Evolutionary conservation across 2,113 vertebrate species (phyloP).

Genomic region (Anguilla japonica): DNA sequence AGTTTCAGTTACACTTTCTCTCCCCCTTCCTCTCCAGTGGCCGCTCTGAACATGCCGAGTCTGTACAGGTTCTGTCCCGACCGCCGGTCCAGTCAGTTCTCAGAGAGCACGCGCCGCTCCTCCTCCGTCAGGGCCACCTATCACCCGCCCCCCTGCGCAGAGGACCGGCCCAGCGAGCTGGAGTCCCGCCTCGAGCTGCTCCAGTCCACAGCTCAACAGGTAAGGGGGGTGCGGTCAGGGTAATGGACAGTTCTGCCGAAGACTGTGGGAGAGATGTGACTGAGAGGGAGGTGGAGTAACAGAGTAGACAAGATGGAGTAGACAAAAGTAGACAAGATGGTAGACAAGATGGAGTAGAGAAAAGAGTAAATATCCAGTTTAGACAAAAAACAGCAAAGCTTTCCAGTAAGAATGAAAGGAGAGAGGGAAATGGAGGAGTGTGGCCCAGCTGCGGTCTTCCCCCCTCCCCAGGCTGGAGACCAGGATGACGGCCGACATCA

Average conservation of each 20-base stretch:
- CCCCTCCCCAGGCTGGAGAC: slow-evolving; percentile 80
- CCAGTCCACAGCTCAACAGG: slow-evolving; percentile 92
- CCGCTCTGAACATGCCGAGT: slow-evolving; percentile 70
- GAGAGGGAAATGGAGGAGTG: slow-evolving; percentile 84
- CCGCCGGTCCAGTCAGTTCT: slow-evolving; percentile 45
- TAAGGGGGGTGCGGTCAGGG: slow-evolving; percentile 43
- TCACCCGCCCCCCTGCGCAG: slow-evolving; percentile 55
- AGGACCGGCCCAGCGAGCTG: slow-evolving; percentile 72
- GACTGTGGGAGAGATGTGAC: background rate
- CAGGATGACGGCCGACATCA: slow-evolving; percentile 89
- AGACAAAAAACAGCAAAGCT: too few species aligned
- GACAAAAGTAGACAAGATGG: background rate
- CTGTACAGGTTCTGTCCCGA: slow-evolving; percentile 83
- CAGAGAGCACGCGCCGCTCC: slow-evolving; percentile 65
- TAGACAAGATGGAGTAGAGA: background rate
- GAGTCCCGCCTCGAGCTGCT: slow-evolving; percentile 84
- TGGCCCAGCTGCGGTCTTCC: background rate
- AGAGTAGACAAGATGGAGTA: background rate
- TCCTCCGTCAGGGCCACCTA: slow-evolving; percentile 64
- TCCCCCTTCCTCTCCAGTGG: slow-evolving; percentile 49
- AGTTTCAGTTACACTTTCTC: background rate
- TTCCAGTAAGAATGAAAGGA: slow-evolving; percentile 16
- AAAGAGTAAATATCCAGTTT: too few species aligned
- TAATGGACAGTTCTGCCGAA: background rate
- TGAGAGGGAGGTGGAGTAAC: background rate